Conservation (phyloP, 2,797 vertebrate species). For the Crenichthys baileyi region DNA sequence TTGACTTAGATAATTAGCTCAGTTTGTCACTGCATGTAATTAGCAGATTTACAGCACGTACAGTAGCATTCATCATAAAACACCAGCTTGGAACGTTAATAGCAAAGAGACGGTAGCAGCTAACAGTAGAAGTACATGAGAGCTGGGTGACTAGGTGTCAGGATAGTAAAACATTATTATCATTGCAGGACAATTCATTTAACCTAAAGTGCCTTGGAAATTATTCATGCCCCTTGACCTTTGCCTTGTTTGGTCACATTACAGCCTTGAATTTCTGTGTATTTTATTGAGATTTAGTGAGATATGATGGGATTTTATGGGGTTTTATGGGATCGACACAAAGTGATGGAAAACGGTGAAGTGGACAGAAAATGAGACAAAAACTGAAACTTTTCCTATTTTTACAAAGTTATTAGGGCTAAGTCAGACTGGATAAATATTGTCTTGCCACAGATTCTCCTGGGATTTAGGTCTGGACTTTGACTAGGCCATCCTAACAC, state of each 20-base stretch:
- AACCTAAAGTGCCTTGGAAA: background rate
- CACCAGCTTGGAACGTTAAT: background rate
- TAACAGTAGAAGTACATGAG: background rate
- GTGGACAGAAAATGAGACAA: background rate
- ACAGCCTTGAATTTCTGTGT: background rate
- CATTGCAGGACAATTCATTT: background rate
- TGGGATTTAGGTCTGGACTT: background rate
- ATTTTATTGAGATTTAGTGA: background rate
- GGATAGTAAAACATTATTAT: background rate
- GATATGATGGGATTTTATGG: too few species aligned
- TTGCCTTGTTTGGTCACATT: background rate
- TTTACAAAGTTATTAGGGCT: too few species aligned
- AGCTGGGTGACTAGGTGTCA: background rate
- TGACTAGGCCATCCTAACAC: background rate
- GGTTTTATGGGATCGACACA: too few species aligned
- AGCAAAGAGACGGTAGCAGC: background rate
- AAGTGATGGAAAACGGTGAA: background rate
- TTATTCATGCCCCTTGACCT: background rate
- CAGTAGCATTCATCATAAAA: background rate
- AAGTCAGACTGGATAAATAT: background rate
- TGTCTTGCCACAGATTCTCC: background rate
- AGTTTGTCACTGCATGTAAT: slow-evolving; percentile 6
- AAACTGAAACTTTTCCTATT: too few species aligned
- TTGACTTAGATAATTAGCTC: background rate
- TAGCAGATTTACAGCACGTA: background rate